Conservation (phyloP, 2,888 invertebrate species). For the Raillietiella orientalis region DNA sequence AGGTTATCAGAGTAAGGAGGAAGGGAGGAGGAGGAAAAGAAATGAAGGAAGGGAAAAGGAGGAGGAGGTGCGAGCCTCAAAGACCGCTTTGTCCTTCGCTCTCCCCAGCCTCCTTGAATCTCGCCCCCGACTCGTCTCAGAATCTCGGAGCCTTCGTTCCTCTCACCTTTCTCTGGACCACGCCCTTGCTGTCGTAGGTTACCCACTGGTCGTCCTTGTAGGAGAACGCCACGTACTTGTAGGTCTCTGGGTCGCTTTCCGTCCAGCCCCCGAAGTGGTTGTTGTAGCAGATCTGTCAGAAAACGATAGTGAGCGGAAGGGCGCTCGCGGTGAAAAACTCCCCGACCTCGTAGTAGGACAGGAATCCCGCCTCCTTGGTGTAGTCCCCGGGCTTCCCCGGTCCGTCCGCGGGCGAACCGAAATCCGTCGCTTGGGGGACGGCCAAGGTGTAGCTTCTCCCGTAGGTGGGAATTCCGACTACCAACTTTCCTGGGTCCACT, state of each 20-base stretch:
- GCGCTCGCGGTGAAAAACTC: too few relatives aligned
- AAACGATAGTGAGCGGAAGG: conserved; percentile 1
- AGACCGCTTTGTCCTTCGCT: too few relatives aligned
- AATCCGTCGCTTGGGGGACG: conserved; percentile 45
- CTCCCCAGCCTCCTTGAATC: too few relatives aligned
- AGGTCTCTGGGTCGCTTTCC: too few relatives aligned
- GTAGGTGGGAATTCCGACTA: conserved; percentile 20
- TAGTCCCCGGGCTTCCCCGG: conserved; percentile 70
- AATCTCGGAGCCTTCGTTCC: too few relatives aligned
- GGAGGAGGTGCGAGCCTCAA: too few relatives aligned
- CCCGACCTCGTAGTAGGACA: conserved; percentile 61
- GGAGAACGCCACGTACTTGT: too few relatives aligned
- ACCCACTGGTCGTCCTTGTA: conserved; percentile 68
- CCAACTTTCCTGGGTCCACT: conserved; percentile 12
- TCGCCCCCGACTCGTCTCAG: too few relatives aligned
- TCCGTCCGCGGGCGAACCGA: conserved; percentile 64
- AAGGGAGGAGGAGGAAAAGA: too few relatives aligned
- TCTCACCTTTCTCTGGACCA: conserved; percentile 32
- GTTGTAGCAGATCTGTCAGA: conserved; percentile 46
- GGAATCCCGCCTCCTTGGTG: conserved; percentile 64
- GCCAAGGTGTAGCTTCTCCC: conserved; percentile 63
- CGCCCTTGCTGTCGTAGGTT: conserved; percentile 58
- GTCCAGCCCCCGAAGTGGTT: conserved; percentile 42
- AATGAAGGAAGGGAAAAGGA: too few relatives aligned
- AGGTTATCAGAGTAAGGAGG: too few relatives aligned